Evolutionary conservation across 1,140 invertebrate species (phyloP), one percentile per base, ranked within the genome.

Genomic region (Brachionus angularis): DNA sequence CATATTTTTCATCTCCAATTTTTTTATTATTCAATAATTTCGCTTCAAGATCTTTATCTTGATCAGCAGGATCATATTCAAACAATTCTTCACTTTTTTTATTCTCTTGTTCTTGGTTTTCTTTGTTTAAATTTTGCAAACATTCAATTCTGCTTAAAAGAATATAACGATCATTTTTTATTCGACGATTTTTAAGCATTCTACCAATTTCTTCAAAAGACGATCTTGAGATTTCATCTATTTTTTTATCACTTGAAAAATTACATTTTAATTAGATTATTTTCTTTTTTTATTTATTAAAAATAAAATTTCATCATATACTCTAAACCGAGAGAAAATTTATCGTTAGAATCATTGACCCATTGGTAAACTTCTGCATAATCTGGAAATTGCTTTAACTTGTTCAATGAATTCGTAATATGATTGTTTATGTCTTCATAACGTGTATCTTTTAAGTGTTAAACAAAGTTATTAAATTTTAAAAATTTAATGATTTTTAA

Each of bases 141-240:
- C 33, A 39, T 18, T 58, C 53, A 25, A 58, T 39, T 21, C 53
- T 21, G 8, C 16, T 23, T 23, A 39, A 10, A 12, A 14, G 21
- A 34, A 58, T 39, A 23, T 39, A 18, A 23, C 16, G 18, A n/a
- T 58, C 53, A 25, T 58, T 34, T 21, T 31, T 23, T 14, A 39
- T 58, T 23, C 53, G 34, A 23, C 53, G 36, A 3, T 31, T 39
- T 39, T 58, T 58, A 39, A 58, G n/a, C 8, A 58, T 58, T 58
- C 39, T 58, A 23, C 33, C 8, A 39, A 58, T 39, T 8, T 39
- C 10, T 39, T 39, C 53, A 58, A 58, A 39, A 3, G 33, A 58
- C 1, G 7, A 3, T 58, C 23, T 10, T 14, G 53, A 33, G 3
- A 58, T 39, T 58, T 58, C 34, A 18, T 18, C 21, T 10, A 58